Evolutionary conservation across 2,888 invertebrate species (phyloP), one percentile per base, ranked within the genome.

Genomic region (Agrenia bidenticulata): DNA sequence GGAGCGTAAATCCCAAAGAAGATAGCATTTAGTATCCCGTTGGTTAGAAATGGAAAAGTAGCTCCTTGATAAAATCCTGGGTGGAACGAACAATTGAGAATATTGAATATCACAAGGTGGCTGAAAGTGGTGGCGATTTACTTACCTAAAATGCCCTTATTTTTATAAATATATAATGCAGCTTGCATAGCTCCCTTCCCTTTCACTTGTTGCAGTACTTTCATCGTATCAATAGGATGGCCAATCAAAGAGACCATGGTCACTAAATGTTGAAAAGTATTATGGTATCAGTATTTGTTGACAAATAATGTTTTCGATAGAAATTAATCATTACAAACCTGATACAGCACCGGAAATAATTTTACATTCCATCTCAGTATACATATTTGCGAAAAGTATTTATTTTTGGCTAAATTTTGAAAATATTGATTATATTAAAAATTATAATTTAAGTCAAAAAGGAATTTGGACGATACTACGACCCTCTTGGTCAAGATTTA

Each of bases 1-100:
- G 21, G 5, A 7, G 23, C 53, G n/a, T 53, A 53, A 23, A 53
- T n/a, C n/a, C 53, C 53, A 53, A 53, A 53, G 53, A 53, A 53
- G 5, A 24, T 9, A 7, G 53, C 53, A 24, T 53, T 53, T 9
- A 53, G n/a, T 5, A 24, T n/a, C 9, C 53, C 53, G n/a, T 19
- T 23, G 5, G 53, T 24, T 7, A 53, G 23, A 24, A 53, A 24
- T 9, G 53, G 53, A 24, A 23, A 24, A 7, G 9, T 9, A 5
- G 23, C 9, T 19, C 53, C 53, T 23, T 24, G 21, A n/a, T 53
- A 53, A n/a, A 53, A 53, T 9, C 53, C 53, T 24, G 11, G 7
- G 15, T 11, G 39, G 39, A 39, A 39, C 15, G 39, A 11, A 49
- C 49, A 15, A n/a, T 17, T 19, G 5, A 17, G 49, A 15, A 15